Base-by-base conservation (phyloP, 1,140 invertebrate genomes). In the Drosophila guanche region DNA sequence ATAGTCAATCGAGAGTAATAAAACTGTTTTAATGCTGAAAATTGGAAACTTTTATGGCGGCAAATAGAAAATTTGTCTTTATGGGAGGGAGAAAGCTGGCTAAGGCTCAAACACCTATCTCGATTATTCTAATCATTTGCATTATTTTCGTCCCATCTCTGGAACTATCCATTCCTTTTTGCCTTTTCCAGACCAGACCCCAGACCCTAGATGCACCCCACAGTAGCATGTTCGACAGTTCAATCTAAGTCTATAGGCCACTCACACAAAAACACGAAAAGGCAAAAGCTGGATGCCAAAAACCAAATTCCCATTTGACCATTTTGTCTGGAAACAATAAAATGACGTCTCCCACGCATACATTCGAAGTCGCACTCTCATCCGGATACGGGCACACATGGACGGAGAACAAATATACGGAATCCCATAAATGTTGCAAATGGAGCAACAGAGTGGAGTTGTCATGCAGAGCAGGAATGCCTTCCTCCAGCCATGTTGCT, bases 51-150 rank as follows among this genome's bases (percentile, higher is more conserved):
- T 73, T 73, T 73, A 73, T 73, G 41, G 58, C 47, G 33, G 14
- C 45, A 68, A 55, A 84, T 48, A 56, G 57, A 67, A 48, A 63
- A 79, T 79, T 63, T 48, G 54, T 63, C 45, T 46, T 63, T 74
- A 57, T 57, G 66, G 59, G 54, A 45, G 22, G 43, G 69, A 48
- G 27, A 65, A 73, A 58, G 46, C 57, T 51, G 46, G 51, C 29
- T 33, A 66, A 79, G 79, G 33, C 33, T 62, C 47, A 63, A 80
- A 77, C 69, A 86, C 68, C 83, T 67, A 53, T 41, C 51, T 74
- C 77, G 73, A 88, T 86, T 85, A 86, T 86, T 85, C 81, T 78
- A 77, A 88, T 85, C 83, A 88, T 78, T 86, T 86, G 77, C 75
- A 60, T 73, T 80, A 54, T 56, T 56, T 79, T 47, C n/a, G 55